Conservation (phyloP, 1,140 invertebrate genomes). For the Diachasmimorpha longicaudata region DNA sequence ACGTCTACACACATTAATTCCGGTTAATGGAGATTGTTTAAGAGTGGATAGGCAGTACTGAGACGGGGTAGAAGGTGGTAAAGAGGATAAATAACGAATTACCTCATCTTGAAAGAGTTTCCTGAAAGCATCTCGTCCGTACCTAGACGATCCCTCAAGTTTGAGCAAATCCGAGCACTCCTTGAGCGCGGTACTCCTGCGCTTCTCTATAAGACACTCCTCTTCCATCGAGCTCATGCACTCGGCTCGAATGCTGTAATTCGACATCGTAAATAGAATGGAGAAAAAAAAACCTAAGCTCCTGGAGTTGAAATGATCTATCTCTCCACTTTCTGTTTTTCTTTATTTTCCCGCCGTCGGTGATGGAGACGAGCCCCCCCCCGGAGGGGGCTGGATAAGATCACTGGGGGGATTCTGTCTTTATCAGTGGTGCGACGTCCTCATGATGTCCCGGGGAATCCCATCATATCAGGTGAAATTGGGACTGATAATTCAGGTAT, state of each 20-base stretch:
- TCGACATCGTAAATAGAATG: slow-evolving; percentile 24
- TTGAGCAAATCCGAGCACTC: slow-evolving; percentile 70
- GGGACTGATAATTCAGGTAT: not conserved
- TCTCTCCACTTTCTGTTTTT: slow-evolving; percentile 9
- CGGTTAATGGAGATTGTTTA: not conserved
- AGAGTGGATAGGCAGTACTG: not conserved
- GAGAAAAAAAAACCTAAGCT: not conserved
- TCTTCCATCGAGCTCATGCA: slow-evolving; percentile 71
- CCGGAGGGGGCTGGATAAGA: too few relatives aligned
- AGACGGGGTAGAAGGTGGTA: not conserved
- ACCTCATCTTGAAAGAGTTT: slow-evolving; percentile 73
- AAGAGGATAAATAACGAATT: slow-evolving; percentile 39
- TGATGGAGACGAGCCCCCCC: too few relatives aligned
- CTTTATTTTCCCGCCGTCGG: not conserved
- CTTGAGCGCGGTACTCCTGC: slow-evolving; percentile 64
- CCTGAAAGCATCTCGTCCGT: slow-evolving; percentile 68
- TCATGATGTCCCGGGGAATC: too few relatives aligned
- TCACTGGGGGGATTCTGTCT: too few relatives aligned
- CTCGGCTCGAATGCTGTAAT: slow-evolving; percentile 28
- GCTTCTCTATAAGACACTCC: slow-evolving; percentile 68
- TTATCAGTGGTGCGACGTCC: too few relatives aligned
- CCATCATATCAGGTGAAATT: too few relatives aligned
- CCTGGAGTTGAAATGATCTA: not conserved
- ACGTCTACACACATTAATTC: not conserved
- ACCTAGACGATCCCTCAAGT: slow-evolving; percentile 62